Conservation (phyloP, 2,797 vertebrate species). For the Luscinia luscinia region DNA sequence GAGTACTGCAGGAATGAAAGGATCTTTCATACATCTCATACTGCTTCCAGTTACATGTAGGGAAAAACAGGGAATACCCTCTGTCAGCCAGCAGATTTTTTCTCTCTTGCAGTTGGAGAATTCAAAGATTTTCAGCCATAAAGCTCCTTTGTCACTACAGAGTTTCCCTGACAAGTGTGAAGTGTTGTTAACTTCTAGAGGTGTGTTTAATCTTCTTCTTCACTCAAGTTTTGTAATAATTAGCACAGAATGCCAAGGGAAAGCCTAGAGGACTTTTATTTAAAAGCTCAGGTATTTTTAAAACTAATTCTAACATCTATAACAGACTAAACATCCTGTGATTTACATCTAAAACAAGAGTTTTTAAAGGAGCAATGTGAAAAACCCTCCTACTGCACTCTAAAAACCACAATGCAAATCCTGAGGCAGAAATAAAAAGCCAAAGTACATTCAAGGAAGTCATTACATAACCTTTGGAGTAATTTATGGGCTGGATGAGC, state of each 20-base stretch:
- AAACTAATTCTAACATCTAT: neutral
- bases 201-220: neutral
- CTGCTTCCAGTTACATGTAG: neutral
- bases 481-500: neutral
- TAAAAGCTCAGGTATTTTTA: neutral
- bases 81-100: neutral
- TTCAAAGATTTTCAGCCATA: neutral
- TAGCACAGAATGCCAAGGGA: neutral
- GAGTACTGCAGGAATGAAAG: neutral
- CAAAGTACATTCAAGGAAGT: neutral
- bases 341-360: neutral
- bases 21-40: neutral
- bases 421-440: neutral
- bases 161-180: neutral
- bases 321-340: neutral
- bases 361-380: neutral
- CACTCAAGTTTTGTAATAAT: neutral
- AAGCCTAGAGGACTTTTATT: neutral
- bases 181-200: neutral
- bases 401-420: slow-evolving; percentile 7
- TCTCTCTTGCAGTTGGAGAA: neutral
- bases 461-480: neutral
- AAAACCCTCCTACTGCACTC: neutral
- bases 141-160: neutral
- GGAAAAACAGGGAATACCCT: neutral